These are phyloP conservation scores for Protonemura montana DNA, from an alignment of 2,888 invertebrate genomes.

Conservation along the genomic window DNA sequence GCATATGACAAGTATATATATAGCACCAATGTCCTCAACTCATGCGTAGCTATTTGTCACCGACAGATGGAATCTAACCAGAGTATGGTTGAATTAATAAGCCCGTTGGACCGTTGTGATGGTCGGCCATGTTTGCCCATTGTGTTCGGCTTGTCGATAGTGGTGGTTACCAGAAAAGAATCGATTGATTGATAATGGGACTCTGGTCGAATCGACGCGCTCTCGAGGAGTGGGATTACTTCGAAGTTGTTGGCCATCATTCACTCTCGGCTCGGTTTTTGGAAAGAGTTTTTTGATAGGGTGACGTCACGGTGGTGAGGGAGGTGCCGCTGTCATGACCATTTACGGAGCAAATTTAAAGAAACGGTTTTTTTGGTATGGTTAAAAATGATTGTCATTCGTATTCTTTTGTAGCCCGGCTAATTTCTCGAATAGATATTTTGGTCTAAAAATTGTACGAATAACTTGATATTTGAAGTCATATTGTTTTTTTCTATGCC, in stretches of 20 bases:
- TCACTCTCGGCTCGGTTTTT: background rate
- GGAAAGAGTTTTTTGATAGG: background rate
- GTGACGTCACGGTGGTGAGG: background rate
- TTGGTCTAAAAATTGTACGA: too few relatives aligned
- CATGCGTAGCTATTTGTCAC: background rate
- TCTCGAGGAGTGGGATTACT: background rate
- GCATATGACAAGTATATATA: background rate
- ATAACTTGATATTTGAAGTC: too few relatives aligned
- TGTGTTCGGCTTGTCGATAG: background rate
- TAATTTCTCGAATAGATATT: too few relatives aligned
- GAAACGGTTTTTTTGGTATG: background rate
- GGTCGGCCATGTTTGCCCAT: background rate
- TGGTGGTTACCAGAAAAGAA: background rate
- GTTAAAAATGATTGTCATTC: background rate
- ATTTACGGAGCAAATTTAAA: background rate
- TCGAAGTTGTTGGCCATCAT: background rate
- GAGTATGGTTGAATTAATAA: background rate
- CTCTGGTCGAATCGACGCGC: background rate
- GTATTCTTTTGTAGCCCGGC: too few relatives aligned
- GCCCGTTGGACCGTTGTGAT: background rate
- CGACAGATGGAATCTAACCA: background rate
- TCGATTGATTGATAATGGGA: background rate
- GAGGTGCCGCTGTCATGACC: background rate
- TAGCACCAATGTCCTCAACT: background rate
- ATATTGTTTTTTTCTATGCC: too few relatives aligned